Evolutionary conservation across 2,113 vertebrate genomes (phyloP).

Genomic region (Otocyon megalotis): DNA sequence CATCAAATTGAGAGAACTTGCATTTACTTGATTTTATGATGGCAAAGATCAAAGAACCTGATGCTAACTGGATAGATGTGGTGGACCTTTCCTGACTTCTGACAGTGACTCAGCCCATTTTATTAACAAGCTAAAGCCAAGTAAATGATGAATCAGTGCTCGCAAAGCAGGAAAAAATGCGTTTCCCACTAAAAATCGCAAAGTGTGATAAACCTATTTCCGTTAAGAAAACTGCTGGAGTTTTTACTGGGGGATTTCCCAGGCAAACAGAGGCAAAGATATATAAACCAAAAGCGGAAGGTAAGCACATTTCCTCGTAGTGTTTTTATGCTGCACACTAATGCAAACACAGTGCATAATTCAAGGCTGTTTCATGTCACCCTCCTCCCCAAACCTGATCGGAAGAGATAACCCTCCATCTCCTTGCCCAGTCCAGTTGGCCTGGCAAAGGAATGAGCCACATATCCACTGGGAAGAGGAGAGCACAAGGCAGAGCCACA

Average conservation of each 20-base stretch:
- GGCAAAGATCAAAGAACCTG: slow-evolving; percentile 50
- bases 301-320: slow-evolving; percentile 74
- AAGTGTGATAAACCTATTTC: slow-evolving; percentile 80
- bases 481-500: neutral
- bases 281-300: slow-evolving; percentile 72
- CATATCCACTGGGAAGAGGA: neutral
- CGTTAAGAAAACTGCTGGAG: slow-evolving; percentile 67
- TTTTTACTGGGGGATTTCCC: slow-evolving; percentile 81
- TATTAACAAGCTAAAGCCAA: slow-evolving; percentile 70
- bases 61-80: slow-evolving; percentile 41
- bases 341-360: slow-evolving; percentile 65
- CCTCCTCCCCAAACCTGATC: neutral
- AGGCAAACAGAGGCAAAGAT: slow-evolving; percentile 70
- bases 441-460: neutral
- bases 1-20: slow-evolving; percentile 35
- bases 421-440: neutral
- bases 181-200: slow-evolving; percentile 71
- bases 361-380: slow-evolving; percentile 33
- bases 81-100: slow-evolving; percentile 73
- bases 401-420: neutral
- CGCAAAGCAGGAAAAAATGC: slow-evolving; percentile 56
- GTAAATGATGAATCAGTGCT: slow-evolving; percentile 64
- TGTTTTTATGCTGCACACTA: slow-evolving; percentile 66
- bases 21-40: slow-evolving; percentile 65
- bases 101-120: slow-evolving; percentile 74